A percentile compares a stretch with the other conserved stretches of the same genome.
Evolutionary conservation across 1,140 invertebrate genomes (phyloP).

Genomic region (Neodiprion fabricii): DNA sequence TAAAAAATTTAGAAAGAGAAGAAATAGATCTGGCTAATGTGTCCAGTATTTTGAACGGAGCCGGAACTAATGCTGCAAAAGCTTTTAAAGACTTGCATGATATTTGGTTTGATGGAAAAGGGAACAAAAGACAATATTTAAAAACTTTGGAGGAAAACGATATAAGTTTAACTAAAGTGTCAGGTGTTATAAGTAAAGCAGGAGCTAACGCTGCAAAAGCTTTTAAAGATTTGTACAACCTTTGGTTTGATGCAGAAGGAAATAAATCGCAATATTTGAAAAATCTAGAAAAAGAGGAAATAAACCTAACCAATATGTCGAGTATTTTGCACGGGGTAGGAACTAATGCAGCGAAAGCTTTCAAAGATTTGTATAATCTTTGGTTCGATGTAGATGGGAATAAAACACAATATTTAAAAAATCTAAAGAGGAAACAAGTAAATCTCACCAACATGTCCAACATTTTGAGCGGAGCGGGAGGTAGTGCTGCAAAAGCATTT

Average conservation of each 20-base stretch:
- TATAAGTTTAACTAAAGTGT: slow-evolving; percentile 32
- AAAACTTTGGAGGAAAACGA: slow-evolving; percentile 31
- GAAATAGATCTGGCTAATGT: slow-evolving; percentile 32
- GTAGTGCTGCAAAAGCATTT: slow-evolving; percentile 29
- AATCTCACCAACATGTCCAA: slow-evolving; percentile 29
- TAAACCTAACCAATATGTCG: slow-evolving; percentile 28
- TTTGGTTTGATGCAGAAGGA: slow-evolving; percentile 31
- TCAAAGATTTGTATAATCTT: slow-evolving; percentile 33
- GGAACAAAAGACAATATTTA: slow-evolving; percentile 38
- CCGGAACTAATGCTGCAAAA: slow-evolving; percentile 30
- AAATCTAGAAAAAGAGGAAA: slow-evolving; percentile 29
- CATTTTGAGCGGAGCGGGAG: slow-evolving; percentile 36
- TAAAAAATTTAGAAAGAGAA: slow-evolving; percentile 32
- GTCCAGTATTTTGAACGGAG: slow-evolving; percentile 37
- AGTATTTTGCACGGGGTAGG: slow-evolving; percentile 33
- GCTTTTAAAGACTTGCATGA: slow-evolving; percentile 33
- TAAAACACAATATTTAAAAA: slow-evolving; percentile 31
- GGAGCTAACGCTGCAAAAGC: slow-evolving; percentile 32
- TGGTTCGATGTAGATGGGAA: slow-evolving; percentile 33
- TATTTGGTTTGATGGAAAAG: slow-evolving; percentile 35
- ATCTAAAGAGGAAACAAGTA: slow-evolving; percentile 30
- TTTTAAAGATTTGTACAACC: slow-evolving; percentile 32
- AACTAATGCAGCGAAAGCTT: slow-evolving; percentile 27
- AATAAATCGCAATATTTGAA: slow-evolving; percentile 31
- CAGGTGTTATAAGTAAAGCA: slow-evolving; percentile 35